Conservation (phyloP, 2,797 vertebrate species). For the Stomatorhinus walkeri region DNA sequence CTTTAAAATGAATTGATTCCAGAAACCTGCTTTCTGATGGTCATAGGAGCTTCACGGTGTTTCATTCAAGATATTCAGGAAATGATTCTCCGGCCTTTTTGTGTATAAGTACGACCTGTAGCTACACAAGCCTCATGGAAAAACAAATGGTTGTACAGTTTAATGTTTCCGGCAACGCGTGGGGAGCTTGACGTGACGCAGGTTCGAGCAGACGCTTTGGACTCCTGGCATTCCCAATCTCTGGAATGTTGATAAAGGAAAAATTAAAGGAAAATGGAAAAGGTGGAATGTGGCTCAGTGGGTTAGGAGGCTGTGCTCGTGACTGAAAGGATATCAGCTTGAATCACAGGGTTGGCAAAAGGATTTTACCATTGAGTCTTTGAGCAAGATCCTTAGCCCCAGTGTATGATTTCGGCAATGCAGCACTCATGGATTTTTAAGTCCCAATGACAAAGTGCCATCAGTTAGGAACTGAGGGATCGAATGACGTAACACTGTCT, state of each 20-base stretch:
- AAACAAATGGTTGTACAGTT: background rate
- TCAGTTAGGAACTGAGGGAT: slow-evolving; percentile 26
- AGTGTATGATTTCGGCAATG: background rate
- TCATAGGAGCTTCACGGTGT: background rate
- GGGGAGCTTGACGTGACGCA: background rate
- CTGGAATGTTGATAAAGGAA: background rate
- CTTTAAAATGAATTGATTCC: background rate
- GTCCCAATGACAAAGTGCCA: background rate
- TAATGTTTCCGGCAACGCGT: background rate
- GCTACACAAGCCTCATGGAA: background rate
- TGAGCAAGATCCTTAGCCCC: background rate
- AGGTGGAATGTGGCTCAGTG: background rate
- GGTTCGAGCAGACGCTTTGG: background rate
- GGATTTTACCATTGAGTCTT: background rate
- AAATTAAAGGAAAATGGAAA: background rate
- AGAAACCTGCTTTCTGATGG: background rate
- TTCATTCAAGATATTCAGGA: background rate
- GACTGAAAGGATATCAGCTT: background rate
- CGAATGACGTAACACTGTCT: slow-evolving; percentile 37
- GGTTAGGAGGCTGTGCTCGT: background rate
- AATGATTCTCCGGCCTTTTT: background rate
- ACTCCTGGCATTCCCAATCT: background rate
- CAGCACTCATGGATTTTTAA: background rate
- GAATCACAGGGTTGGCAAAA: background rate
- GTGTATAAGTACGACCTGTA: background rate